Evolutionary conservation across 2,797 vertebrate species (phyloP), one percentile per base, ranked within the genome.

Genomic region (Graptemys geographica): DNA sequence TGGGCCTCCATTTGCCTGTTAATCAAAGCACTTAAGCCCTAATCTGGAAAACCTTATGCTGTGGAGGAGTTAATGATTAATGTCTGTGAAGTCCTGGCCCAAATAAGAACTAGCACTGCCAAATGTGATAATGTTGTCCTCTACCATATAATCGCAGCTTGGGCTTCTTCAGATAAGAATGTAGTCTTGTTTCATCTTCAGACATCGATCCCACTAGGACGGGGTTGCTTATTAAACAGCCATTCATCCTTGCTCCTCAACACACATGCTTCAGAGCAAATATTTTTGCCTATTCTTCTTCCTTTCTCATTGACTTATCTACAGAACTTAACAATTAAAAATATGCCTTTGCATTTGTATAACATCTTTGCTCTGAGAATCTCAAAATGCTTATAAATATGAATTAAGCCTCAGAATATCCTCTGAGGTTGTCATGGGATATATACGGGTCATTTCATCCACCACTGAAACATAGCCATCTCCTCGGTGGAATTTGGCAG

Each of bases 11-110:
- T 93, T 91, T 90, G 74, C 83, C 82, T 94, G 47, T 59, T 92
- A 49, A 88, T 81, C 21, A 31, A 81, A 87, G 85, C 80, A 78
- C 72, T 83, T 65, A 74, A 88, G 4, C 41, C 72, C 13, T 90
- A 90, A 94, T 97, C 93, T 96, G 92, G 92, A 18, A 79, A 87
- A 93, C 83, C 91, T 93, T 92, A 89, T 9, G 2, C 93, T 91
- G 79, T 81, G 81, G 90, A 95, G 93, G 79, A 95, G 78, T 15
- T 53, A 53, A 88, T 96, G 96, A 95, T 96, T 92, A 93, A 97
- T 96, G 94, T 81, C 56, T 95, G 72, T 53, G 76, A 93, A 96
- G 88, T 96, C 84, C 90, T 93, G 87, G 92, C 96, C 81, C 87
- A 47, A 59, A 85, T 89, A 96, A 93, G 62, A 85, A 78, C 81